phyloP scores from a whole-genome alignment of 2,888 invertebrate genomes.

The Lysandra bellargus region DNA sequence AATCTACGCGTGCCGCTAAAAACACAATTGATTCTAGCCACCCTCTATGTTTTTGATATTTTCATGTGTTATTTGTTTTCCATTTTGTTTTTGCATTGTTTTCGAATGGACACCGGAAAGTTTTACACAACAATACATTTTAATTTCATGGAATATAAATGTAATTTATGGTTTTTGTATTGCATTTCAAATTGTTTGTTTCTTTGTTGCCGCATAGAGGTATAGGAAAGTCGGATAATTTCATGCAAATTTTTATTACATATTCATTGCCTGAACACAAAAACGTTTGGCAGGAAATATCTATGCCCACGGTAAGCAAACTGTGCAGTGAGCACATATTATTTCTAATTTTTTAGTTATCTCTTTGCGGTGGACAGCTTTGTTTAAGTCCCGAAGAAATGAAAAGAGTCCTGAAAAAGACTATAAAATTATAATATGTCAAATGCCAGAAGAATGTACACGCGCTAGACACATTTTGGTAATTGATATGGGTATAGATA shows the following conservation, averaged over 20 bases:
- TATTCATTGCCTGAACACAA: not conserved
- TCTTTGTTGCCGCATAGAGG: not conserved
- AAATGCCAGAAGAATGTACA: no score
- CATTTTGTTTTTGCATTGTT: constrained; percentile 24
- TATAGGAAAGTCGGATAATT: not conserved
- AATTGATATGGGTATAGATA: no score
- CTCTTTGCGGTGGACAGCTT: no score
- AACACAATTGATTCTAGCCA: constrained; percentile 23
- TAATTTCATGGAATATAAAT: constrained; percentile 14
- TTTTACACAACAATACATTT: constrained; percentile 25
- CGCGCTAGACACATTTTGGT: no score
- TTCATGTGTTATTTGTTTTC: constrained; percentile 19
- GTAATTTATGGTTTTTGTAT: constrained; percentile 12
- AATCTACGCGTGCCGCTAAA: not conserved
- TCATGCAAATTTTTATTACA: constrained; percentile 5
- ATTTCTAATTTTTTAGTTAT: no score
- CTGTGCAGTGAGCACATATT: no score
- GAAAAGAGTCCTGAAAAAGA: no score
- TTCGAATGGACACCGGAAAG: constrained; percentile 14
- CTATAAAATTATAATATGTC: no score
- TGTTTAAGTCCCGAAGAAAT: no score
- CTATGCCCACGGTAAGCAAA: no score
- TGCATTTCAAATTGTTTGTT: constrained; percentile 21
- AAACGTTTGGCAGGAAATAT: not conserved
- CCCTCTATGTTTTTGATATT: constrained; percentile 26